These are phyloP conservation scores for Dasypolia templi DNA, from an alignment of 2,888 invertebrate genomes.

Conservation along the genomic window DNA sequence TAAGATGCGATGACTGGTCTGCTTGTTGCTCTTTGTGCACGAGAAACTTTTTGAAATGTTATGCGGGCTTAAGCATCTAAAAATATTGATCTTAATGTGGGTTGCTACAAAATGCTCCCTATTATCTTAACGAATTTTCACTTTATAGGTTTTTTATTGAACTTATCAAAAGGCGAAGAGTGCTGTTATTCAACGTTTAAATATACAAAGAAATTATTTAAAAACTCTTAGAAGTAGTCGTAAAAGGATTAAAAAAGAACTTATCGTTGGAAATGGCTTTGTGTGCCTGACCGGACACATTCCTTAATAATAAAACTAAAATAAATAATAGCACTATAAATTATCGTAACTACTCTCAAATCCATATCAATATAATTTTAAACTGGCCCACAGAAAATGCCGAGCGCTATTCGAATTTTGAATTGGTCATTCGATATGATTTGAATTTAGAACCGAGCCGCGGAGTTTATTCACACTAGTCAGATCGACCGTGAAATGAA, in stretches of 20 bases:
- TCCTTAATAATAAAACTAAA: slow-evolving; percentile 45
- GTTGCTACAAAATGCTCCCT: not conserved
- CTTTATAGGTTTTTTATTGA: slow-evolving; percentile 17
- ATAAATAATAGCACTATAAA: slow-evolving; percentile 51
- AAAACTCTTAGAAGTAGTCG: slow-evolving; percentile 19
- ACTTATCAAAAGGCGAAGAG: slow-evolving; percentile 15
- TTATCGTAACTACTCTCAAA: slow-evolving; percentile 54
- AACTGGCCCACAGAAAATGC: slow-evolving; percentile 67
- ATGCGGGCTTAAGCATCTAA: slow-evolving; percentile 5
- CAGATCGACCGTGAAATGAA: slow-evolving; percentile 76
- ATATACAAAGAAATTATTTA: slow-evolving; percentile 23
- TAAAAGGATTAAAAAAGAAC: slow-evolving; percentile 40
- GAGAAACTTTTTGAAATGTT: slow-evolving; percentile 26
- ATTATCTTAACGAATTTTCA: slow-evolving; percentile 5
- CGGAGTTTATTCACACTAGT: slow-evolving; percentile 78
- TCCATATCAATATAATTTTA: slow-evolving; percentile 60
- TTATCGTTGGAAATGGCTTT: slow-evolving; percentile 10
- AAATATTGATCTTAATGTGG: slow-evolving; percentile 1
- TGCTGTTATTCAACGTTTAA: slow-evolving; percentile 15
- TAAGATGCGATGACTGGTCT: slow-evolving; percentile 45
- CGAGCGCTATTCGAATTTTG: slow-evolving; percentile 72
- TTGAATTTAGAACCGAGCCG: slow-evolving; percentile 75
- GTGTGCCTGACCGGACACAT: slow-evolving; percentile 11
- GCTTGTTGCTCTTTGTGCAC: slow-evolving; percentile 42
- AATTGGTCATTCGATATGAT: slow-evolving; percentile 75